Evolutionary conservation across 2,888 invertebrate genomes (phyloP).

Genomic region (Tenodera sinensis): DNA sequence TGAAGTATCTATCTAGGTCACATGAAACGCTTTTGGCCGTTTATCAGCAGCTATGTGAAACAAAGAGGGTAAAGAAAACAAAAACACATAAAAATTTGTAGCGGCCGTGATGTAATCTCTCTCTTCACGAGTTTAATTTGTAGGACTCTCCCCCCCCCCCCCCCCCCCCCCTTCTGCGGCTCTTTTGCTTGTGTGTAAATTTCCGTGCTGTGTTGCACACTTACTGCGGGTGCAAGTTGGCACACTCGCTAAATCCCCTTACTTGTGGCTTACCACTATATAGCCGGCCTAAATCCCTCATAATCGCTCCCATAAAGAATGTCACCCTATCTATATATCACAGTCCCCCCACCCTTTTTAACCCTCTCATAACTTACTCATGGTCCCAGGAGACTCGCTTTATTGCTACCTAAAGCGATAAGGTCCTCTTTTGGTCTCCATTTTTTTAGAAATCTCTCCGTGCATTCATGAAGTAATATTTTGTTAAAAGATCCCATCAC

Average conservation of each 20-base stretch:
- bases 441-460: neutral
- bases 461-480: neutral
- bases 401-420: neutral
- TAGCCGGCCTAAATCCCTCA: neutral
- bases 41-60: neutral
- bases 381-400: neutral
- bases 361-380: slow-evolving; percentile 5
- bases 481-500: neutral
- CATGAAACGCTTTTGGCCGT: neutral
- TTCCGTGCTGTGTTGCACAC: neutral
- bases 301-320: slow-evolving; percentile 13
- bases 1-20: neutral
- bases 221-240: neutral
- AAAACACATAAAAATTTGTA: neutral
- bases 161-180: too few relatives aligned
- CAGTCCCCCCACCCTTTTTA: neutral
- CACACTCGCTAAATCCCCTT: neutral
- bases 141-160: neutral
- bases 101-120: neutral
- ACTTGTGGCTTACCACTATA: neutral
- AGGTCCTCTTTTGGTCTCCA: neutral
- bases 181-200: neutral
- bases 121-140: neutral
- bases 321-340: neutral
- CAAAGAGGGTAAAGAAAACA: neutral